Percentiles rank a stretch among this genome's conserved stretches.
Conservation (phyloP, 2,113 vertebrate genomes). For the Anguilla japonica region DNA sequence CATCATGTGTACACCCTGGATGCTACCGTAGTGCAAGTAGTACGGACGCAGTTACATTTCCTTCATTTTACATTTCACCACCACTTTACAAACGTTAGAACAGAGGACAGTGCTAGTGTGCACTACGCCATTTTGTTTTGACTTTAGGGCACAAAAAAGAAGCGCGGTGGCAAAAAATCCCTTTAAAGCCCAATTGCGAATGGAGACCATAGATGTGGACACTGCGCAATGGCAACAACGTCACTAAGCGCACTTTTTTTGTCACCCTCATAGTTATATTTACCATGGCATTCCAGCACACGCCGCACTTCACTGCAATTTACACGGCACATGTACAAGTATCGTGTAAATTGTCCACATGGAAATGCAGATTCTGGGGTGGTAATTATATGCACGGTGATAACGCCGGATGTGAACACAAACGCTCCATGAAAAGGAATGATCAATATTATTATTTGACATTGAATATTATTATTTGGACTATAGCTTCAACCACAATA, state of each 20-base stretch:
- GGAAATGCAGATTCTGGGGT: neutral
- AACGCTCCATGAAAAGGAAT: neutral
- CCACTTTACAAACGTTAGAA: neutral
- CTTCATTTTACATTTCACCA: slow-evolving; percentile 8
- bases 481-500: too few species aligned
- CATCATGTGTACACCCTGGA: slow-evolving; percentile 44
- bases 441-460: neutral
- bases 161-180: neutral
- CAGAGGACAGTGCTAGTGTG: neutral
- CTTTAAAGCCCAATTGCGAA: neutral
- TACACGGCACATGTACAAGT: neutral
- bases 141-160: slow-evolving; percentile 1
- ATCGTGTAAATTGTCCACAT: too few species aligned
- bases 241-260: neutral
- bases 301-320: neutral
- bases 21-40: slow-evolving; percentile 39
- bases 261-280: neutral
- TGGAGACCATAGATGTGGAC: neutral
- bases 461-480: neutral
- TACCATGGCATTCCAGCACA: neutral
- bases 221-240: neutral
- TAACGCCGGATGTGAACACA: neutral
- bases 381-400: neutral
- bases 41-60: slow-evolving; percentile 15
- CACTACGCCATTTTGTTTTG: slow-evolving; percentile 11